These are phyloP conservation scores for Anadara kagoshimensis DNA, from an alignment of 1,140 invertebrate genomes.

Conservation along the genomic window DNA sequence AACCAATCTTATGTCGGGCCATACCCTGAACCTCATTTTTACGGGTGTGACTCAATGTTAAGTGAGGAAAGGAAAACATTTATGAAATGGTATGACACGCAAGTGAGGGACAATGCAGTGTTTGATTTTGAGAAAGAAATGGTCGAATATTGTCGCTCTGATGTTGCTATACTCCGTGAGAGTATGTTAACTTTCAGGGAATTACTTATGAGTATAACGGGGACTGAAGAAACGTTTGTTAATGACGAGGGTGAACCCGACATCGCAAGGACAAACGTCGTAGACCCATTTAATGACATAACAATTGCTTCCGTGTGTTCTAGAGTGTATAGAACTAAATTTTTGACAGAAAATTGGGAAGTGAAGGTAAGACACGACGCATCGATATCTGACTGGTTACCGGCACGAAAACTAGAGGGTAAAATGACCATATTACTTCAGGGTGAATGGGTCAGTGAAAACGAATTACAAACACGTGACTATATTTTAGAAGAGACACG, in stretches of 20 bases:
- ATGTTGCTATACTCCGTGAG: conserved; percentile 32
- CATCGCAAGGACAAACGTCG: background rate
- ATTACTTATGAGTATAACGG: conserved; percentile 26
- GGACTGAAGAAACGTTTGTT: background rate
- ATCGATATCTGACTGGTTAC: conserved; percentile 9
- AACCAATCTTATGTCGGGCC: conserved; percentile 31
- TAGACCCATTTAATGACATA: conserved; percentile 14
- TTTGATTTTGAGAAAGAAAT: conserved; percentile 42
- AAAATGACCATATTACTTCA: conserved; percentile 5
- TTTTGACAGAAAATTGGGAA: conserved; percentile 15
- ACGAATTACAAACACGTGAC: conserved; percentile 14
- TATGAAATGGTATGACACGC: conserved; percentile 28
- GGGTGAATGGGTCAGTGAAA: background rate
- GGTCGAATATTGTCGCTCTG: conserved; percentile 6
- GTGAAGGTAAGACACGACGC: conserved; percentile 18
- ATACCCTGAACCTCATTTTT: conserved; percentile 22
- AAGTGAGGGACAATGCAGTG: background rate
- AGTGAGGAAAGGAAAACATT: conserved; percentile 11
- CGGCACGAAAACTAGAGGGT: conserved; percentile 18
- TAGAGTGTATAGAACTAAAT: conserved; percentile 14
- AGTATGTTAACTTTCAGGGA: conserved; percentile 33
- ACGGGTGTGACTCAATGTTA: conserved; percentile 29
- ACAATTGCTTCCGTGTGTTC: conserved; percentile 13
- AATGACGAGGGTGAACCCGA: conserved; percentile 21
- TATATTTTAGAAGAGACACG: conserved; percentile 12